Percentiles rank a stretch among this genome's conserved stretches.
Evolutionary conservation across 2,113 vertebrate genomes (phyloP).

Genomic region (Apodemus speciosus): DNA sequence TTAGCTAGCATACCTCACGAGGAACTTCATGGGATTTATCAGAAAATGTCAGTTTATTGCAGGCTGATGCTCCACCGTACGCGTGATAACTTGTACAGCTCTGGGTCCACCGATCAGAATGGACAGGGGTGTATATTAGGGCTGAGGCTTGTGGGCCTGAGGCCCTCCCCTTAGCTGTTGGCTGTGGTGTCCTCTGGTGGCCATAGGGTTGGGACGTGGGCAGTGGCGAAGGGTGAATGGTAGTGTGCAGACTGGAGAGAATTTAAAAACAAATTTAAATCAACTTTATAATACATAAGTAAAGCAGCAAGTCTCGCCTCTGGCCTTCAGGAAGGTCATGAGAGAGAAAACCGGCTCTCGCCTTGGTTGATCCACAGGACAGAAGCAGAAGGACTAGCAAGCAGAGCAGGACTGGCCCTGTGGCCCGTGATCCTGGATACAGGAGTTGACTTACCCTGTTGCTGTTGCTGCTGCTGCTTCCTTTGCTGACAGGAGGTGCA

Average conservation of each 20-base stretch:
- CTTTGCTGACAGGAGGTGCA: neutral
- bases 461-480: neutral
- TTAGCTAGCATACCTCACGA: neutral
- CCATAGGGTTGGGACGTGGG: neutral
- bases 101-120: neutral
- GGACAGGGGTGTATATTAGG: neutral
- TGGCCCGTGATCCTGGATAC: neutral
- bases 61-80: neutral
- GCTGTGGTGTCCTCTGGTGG: neutral
- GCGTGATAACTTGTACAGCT: neutral
- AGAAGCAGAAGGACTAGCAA: neutral
- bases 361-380: neutral
- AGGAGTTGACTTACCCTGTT: neutral
- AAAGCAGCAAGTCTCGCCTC: neutral
- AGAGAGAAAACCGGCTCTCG: neutral
- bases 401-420: neutral
- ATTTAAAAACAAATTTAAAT: too few relatives aligned
- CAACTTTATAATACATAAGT: neutral
- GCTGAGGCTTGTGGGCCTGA: neutral
- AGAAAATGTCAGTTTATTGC: constrained; percentile 54
- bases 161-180: neutral
- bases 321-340: neutral
- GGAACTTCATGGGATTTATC: neutral
- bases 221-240: neutral
- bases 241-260: neutral